phyloP scores from a whole-genome alignment of 2,797 vertebrate genomes.

The Oreochromis mossambicus region DNA sequence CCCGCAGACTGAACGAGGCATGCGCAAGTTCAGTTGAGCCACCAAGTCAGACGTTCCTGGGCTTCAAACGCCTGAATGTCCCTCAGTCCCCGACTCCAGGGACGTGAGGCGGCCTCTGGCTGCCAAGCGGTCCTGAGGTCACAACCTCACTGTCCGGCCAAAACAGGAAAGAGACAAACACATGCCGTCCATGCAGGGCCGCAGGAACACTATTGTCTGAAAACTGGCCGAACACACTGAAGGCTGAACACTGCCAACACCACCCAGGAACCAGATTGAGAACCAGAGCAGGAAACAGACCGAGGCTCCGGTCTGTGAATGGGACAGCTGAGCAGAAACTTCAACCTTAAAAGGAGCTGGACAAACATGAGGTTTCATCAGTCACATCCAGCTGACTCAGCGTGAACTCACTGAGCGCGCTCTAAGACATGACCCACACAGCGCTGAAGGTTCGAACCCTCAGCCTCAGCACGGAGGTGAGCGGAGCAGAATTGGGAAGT shows the following conservation, averaged over 20 bases:
- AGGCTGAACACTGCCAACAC: not conserved
- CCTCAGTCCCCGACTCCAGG: not conserved
- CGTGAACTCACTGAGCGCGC: not conserved
- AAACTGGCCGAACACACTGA: not conserved
- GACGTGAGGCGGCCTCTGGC: not conserved
- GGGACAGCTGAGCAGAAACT: not conserved
- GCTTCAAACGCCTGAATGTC: not conserved
- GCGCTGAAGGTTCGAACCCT: not conserved
- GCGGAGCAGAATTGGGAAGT: constrained; percentile 23
- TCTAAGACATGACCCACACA: not conserved
- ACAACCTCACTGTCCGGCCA: not conserved
- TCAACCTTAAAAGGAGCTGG: not conserved
- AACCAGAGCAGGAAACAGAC: not conserved
- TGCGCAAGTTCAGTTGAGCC: not conserved
- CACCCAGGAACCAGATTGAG: not conserved
- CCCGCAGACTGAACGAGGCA: not conserved
- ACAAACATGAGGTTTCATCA: not conserved
- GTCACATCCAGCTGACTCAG: not conserved
- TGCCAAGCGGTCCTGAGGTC: not conserved
- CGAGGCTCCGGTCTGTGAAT: not conserved
- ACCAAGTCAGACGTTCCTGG: not conserved
- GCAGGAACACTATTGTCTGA: not conserved
- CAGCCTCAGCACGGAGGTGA: not conserved
- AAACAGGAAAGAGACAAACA: not conserved
- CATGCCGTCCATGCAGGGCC: not conserved